Evolutionary conservation across 1,140 invertebrate species (phyloP).

Genomic region (Megathymus violae): DNA sequence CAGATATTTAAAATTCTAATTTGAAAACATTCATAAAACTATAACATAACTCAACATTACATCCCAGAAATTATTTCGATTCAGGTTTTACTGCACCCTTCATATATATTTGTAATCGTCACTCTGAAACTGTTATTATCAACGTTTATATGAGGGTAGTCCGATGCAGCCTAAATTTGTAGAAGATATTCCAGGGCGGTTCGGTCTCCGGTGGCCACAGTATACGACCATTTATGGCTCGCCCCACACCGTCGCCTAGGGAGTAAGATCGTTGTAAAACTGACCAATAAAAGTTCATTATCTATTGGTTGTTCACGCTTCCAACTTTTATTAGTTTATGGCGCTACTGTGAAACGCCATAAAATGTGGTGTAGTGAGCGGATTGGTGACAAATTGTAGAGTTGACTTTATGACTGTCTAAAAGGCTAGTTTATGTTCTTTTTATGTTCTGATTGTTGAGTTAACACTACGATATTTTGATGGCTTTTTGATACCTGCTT

Average conservation of each 20-base stretch:
- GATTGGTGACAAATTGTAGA: constrained; percentile 32
- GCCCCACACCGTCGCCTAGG: constrained; percentile 66
- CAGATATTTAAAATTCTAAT: no score
- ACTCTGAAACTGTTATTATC: background rate
- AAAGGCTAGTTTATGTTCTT: constrained; percentile 14
- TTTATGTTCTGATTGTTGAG: constrained; percentile 13
- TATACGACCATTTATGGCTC: constrained; percentile 50
- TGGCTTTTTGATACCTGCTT: background rate
- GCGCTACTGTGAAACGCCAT: constrained; percentile 54
- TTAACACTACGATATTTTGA: background rate
- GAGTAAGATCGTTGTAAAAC: constrained; percentile 60
- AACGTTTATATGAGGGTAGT: constrained; percentile 36
- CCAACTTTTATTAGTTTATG: constrained; percentile 80
- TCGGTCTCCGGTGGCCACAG: background rate
- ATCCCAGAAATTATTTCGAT: no score
- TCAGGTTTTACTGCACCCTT: no score
- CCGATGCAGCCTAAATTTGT: constrained; percentile 14
- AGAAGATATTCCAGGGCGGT: background rate
- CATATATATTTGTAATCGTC: no score
- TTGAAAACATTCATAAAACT: no score
- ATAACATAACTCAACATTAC: no score
- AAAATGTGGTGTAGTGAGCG: constrained; percentile 52
- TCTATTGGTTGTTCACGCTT: constrained; percentile 78
- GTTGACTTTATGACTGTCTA: constrained; percentile 27
- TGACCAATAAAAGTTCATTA: constrained; percentile 83